Conservation (phyloP, 2,888 invertebrate genomes). For the Chloromyia formosa region DNA sequence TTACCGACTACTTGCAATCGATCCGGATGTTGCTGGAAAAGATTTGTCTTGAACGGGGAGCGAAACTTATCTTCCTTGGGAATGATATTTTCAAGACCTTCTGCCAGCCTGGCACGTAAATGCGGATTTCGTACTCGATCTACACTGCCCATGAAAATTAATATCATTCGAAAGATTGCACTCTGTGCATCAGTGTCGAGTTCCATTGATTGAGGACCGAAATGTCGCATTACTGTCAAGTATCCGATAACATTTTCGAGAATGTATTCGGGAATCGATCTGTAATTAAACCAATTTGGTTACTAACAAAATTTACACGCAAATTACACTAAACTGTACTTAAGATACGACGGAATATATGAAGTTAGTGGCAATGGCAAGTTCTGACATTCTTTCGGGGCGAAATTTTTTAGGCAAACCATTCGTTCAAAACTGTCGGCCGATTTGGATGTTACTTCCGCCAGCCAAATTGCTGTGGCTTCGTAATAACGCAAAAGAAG, state of each 20-base stretch:
- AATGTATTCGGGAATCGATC: slow-evolving; percentile 89
- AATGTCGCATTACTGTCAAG: slow-evolving; percentile 78
- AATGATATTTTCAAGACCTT: slow-evolving; percentile 85
- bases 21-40: slow-evolving; percentile 82
- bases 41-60: slow-evolving; percentile 70
- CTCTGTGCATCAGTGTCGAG: slow-evolving; percentile 71
- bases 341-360: slow-evolving; percentile 73
- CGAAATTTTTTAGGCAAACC: slow-evolving; percentile 65
- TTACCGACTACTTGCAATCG: slow-evolving; percentile 78
- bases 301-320: too few species aligned
- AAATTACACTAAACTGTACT: too few species aligned
- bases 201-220: slow-evolving; percentile 71
- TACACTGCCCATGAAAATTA: slow-evolving; percentile 89
- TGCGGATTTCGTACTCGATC: slow-evolving; percentile 89
- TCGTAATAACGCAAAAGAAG: slow-evolving; percentile 80
- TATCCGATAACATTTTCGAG: slow-evolving; percentile 87
- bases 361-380: slow-evolving; percentile 73
- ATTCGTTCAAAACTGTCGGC: slow-evolving; percentile 58
- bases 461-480: slow-evolving; percentile 84
- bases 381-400: slow-evolving; percentile 68
- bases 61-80: slow-evolving; percentile 72
- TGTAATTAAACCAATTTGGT: slow-evolving; percentile 59
- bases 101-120: slow-evolving; percentile 87
- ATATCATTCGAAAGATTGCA: slow-evolving; percentile 79
- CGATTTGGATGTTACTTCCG: slow-evolving; percentile 77